A percentile compares a stretch with the other conserved stretches of the same genome.
Evolutionary conservation across 2,888 invertebrate genomes (phyloP).

Genomic region (Hartigia nigra): DNA sequence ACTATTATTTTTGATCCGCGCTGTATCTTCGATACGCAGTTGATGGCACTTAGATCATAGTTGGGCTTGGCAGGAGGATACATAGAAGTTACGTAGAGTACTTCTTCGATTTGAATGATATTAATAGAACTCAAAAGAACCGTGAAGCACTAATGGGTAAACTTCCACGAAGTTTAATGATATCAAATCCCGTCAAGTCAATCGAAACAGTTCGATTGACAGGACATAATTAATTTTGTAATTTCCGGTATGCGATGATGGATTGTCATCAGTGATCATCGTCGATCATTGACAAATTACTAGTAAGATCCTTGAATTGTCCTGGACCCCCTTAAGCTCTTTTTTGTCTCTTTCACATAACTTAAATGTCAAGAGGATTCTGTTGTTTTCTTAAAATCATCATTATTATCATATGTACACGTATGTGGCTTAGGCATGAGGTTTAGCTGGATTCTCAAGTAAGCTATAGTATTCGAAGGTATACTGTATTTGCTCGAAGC

Average conservation of each 20-base stretch:
- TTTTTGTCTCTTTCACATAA: not conserved
- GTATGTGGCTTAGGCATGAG: not conserved
- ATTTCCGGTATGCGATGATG: not conserved
- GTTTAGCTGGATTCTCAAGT: not conserved
- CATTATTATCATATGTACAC: not conserved
- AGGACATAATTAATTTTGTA: not conserved
- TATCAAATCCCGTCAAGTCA: not conserved
- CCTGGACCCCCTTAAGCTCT: not conserved
- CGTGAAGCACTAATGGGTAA: conserved; percentile 40
- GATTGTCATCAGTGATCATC: not conserved
- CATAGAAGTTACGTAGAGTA: conserved; percentile 35
- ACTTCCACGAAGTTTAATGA: conserved; percentile 29
- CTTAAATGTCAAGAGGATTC: not conserved
- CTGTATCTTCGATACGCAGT: not conserved
- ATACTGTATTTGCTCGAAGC: not conserved
- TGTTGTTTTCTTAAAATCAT: not conserved
- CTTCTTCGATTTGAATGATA: conserved; percentile 54
- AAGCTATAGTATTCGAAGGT: not conserved
- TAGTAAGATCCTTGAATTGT: not conserved
- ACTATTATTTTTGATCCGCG: not conserved
- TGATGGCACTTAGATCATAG: conserved; percentile 51
- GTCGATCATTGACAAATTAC: not conserved
- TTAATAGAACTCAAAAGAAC: conserved; percentile 54
- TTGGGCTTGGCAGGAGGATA: conserved; percentile 50
- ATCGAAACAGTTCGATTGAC: not conserved